Evolutionary conservation across 2,888 invertebrate genomes (phyloP), one percentile per base, ranked within the genome.

Genomic region (Galerucella calmariensis): DNA sequence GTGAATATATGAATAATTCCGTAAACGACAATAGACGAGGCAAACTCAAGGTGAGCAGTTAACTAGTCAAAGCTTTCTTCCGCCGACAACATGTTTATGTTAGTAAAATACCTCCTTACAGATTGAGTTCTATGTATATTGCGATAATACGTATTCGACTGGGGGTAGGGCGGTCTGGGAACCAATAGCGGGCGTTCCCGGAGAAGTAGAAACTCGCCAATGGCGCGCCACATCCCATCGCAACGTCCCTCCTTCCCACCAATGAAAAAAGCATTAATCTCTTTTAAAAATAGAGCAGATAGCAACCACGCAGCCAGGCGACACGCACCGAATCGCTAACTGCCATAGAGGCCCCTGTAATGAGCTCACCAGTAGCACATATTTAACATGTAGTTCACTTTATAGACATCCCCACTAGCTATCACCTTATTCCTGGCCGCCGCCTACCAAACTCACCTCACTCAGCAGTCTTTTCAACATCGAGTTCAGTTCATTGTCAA

Each of bases 181-280:
- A 79, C 83, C 85, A 84, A 86, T 85, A 82, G 82, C 84, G 85
- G 87, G 86, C 87, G 87, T 81, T 82, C 78, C 86, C 84, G 78
- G 81, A 79, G 80, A 80, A 82, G 82, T 78, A 79, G 79, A 79
- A 73, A 79, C 79, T 81, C 85, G 83, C 87, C 87, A 88, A 88
- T 87, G 84, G 83, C 82, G 81, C 81, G 76, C 78, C 75, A 78
- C 81, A 80, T 79, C 79, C 80, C 78, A 79, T 81, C 79, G 79
- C 77, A 79, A 79, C 82, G 87, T 79, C 82, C 87, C 87, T 86
- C 88, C 87, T 86, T 86, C 85, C 86, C 83, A 84, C 88, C 88
- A 88, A 88, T 88, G 87, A 88, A 88, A 88, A 88, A 87, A 86
- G 86, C 88, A 88, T 88, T 87, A 88, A 88, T 88, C 88, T 88